Evolutionary conservation across 2,113 vertebrate species (phyloP).

Genomic region (Syrmaticus mikado): DNA sequence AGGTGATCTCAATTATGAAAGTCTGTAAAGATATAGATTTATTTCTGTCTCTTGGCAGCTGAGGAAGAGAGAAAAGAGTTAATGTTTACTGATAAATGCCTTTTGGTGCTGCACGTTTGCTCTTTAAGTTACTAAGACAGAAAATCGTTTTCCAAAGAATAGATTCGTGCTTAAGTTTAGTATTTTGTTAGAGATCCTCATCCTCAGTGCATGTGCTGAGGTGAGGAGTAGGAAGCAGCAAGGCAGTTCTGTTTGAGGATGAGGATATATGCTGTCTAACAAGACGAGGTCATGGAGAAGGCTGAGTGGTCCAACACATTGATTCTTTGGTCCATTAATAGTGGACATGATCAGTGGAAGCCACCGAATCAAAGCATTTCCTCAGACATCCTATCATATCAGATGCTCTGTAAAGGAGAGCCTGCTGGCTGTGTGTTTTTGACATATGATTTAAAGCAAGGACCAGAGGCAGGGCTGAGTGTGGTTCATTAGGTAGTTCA

Average conservation of each 20-base stretch:
- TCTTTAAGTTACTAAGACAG: neutral
- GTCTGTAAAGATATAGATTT: neutral
- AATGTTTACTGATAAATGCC: neutral
- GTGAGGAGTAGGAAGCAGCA: neutral
- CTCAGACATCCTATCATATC: accelerated
- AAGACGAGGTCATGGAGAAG: neutral
- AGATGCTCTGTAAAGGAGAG: neutral
- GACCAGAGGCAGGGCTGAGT: neutral
- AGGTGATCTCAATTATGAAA: neutral
- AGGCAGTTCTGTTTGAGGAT: neutral
- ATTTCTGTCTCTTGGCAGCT: neutral
- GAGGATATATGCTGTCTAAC: accelerated
- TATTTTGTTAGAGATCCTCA: neutral
- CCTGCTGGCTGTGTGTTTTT: neutral
- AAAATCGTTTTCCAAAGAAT: neutral
- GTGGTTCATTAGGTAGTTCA: neutral
- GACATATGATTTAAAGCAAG: neutral
- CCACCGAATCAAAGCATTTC: neutral
- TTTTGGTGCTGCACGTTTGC: neutral
- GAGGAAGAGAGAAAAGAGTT: neutral
- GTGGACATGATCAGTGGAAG: neutral
- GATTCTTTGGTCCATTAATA: neutral
- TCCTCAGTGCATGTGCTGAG: neutral
- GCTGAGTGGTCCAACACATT: neutral
- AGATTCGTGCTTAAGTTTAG: neutral